These are phyloP conservation scores for Epizoanthus illoricatus DNA, from an alignment of 92 coral and sea anemone genomes.

Conservation along the genomic window DNA sequence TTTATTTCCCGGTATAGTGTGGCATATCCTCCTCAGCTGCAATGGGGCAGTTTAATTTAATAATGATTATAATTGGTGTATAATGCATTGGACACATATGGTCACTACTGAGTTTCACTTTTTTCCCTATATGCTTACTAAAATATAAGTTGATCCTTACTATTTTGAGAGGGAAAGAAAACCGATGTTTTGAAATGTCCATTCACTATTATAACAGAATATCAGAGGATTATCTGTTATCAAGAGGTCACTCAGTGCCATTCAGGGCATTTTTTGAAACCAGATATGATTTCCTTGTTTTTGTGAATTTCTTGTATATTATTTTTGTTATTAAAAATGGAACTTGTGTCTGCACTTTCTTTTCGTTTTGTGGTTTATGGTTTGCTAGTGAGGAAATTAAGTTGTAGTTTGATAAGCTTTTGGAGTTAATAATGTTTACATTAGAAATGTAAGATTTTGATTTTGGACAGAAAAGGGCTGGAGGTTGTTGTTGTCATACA, in stretches of 20 bases:
- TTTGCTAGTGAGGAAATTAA: not conserved
- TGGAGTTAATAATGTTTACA: not conserved
- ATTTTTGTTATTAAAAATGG: not conserved
- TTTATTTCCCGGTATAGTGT: constrained; percentile 14
- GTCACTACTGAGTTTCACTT: not conserved
- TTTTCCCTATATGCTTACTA: not conserved
- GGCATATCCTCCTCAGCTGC: not conserved
- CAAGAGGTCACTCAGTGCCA: not conserved
- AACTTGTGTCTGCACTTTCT: not conserved
- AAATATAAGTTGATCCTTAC: not conserved
- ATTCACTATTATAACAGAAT: not conserved
- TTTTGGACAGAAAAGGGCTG: not conserved
- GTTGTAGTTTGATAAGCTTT: not conserved
- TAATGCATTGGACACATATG: not conserved
- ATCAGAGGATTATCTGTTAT: not conserved
- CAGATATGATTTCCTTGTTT: not conserved
- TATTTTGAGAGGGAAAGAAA: constrained; percentile 2
- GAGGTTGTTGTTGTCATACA: not conserved
- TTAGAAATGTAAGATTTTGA: not conserved
- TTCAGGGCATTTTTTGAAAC: not conserved
- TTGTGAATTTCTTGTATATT: not conserved
- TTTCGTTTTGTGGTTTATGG: not conserved
- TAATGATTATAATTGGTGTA: not conserved
- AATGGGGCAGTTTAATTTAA: not conserved
- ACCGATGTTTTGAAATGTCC: constrained; percentile 21